Evolutionary conservation across 2,888 invertebrate species (phyloP), one percentile per base, ranked within the genome.

Genomic region (Macaria liturata): DNA sequence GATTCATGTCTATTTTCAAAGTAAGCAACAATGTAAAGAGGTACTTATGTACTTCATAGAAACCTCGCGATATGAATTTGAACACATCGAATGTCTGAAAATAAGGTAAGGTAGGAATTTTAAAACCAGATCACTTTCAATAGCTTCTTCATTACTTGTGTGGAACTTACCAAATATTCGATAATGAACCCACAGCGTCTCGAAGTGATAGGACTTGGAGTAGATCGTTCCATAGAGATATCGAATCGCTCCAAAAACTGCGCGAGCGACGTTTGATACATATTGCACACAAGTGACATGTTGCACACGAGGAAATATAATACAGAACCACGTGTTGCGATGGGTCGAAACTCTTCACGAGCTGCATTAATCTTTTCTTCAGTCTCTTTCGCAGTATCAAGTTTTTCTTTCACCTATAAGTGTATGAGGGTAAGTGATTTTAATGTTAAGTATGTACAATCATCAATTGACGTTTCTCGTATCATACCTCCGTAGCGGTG

Each of bases 261-360:
- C 5, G 94, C 95, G 57, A 97, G 84, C 0, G 97, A 97, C 0
- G 97, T 97, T 86, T 98, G 97, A 74, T 98, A 98, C 97, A 97
- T 98, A 70, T 93, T 93, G 83, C 97, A 97, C 0, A 97, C 97
- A 78, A 95, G 94, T 1, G 96, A 94, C 97, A 98, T 97, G 76
- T 96, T 96, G 74, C 96, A 96, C 53, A 97, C 94, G 59, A 97
- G 87, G 81, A 97, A 98, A 75, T 97, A 98, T 4, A 97, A 86
- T 5, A 97, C 96, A 59, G 97, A 97, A 1, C 97, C 97, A 32
- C 97, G 93, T 0, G 95, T 95, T 0, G 97, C 97, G 0, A 97
- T 96, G 0, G 96, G 95, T 50, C 97, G 86, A 80, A 96, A 97
- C 84, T 97, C 97, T 81, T 97, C 97, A 54, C 97, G 93, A 0